These are phyloP conservation scores for Camponotus pennsylvanicus DNA, from an alignment of 1,140 invertebrate genomes.

Conservation along the genomic window DNA sequence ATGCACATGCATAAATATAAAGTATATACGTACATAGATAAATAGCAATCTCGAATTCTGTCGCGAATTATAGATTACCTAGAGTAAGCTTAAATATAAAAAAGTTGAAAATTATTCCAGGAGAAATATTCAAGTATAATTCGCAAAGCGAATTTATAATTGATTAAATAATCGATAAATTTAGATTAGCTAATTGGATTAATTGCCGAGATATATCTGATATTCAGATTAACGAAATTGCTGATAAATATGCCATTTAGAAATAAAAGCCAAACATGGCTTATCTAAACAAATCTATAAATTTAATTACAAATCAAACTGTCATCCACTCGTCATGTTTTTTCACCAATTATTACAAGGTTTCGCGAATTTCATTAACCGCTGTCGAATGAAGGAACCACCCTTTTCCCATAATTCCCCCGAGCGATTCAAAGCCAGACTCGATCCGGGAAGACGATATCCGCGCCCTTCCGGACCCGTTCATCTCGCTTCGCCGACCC, in stretches of 20 bases:
- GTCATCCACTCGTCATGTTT: not conserved
- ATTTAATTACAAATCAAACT: not conserved
- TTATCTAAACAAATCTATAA: not conserved
- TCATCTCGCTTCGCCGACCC: constrained; percentile 47
- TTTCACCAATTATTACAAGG: not conserved
- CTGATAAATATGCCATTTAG: not conserved
- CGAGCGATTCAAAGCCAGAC: constrained; percentile 35
- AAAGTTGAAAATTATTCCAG: no score
- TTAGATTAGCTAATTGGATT: not conserved
- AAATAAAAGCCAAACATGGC: not conserved
- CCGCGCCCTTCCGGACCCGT: constrained; percentile 29
- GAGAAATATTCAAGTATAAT: not conserved
- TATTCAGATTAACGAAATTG: not conserved
- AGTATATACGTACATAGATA: no score
- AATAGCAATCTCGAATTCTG: not conserved
- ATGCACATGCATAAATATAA: no score
- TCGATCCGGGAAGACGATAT: constrained; percentile 49
- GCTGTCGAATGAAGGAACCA: not conserved
- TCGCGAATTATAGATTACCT: not conserved
- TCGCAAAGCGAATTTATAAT: not conserved
- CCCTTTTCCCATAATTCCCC: not conserved
- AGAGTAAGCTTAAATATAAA: no score
- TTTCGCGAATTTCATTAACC: constrained; percentile 27
- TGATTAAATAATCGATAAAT: not conserved
- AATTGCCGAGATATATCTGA: not conserved